Evolutionary conservation across 2,888 invertebrate species (phyloP), one percentile per base, ranked within the genome.

Genomic region (Phyllotreta cruciferae): DNA sequence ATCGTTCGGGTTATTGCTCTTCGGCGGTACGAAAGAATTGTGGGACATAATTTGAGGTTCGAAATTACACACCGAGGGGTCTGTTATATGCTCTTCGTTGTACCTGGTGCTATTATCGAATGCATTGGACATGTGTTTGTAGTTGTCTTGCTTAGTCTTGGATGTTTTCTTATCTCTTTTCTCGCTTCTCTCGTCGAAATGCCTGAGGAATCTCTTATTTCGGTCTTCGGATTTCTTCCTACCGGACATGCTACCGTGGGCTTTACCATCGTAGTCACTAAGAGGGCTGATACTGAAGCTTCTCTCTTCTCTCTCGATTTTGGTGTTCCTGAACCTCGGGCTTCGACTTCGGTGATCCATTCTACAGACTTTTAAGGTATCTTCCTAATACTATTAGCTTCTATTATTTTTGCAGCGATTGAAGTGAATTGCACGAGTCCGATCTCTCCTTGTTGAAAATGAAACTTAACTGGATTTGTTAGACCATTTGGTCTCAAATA

Each of bases 11-110:
- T 45, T 55, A 1, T 1, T n/a, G 34, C 7, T 47, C 44, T 50
- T 39, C 36, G 8, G 52, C 34, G 2, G 38, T 56, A 45, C 39
- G 9, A 41, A 38, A 35, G 38, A 36, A 37, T 53, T 44, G 14
- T 13, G 37, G 6, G 34, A 36, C 8, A 56, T 10, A 14, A 44
- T 24, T 24, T 24, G 36, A 38, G 35, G 42, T 9, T 35, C 47
- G 56, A 69, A 71, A 42, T 62, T 61, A 10, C 67, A 65, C 8
- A 65, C 55, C 14, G 71, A 66, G 35, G 68, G 67, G 50, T 67
- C 69, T 38, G 66, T 56, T 36, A 36, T 54, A 14, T 62, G 66
- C 41, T 60, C 58, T 45, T 50, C 10, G 34, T 41, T 36, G 10
- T 9, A 36, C 24, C 56, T 58, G 37, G n/a, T 57, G 47, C 56